Evolutionary conservation across 2,113 vertebrate genomes (phyloP), one percentile per base, ranked within the genome.

Genomic region (Protobothrops flavoviridis): DNA sequence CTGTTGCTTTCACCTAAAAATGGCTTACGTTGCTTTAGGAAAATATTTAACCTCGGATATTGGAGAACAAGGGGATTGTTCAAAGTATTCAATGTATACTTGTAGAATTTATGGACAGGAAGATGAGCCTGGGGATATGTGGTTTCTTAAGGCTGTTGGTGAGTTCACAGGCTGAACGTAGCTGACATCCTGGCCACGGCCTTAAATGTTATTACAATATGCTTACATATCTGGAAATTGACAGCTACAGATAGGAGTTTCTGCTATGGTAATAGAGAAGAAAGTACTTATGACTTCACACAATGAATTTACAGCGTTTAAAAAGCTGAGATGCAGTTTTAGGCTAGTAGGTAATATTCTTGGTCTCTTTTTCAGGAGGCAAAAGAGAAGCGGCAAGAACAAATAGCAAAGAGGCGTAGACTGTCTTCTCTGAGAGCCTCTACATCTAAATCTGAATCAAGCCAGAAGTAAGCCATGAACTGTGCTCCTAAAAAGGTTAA

Each of bases 361-460:
- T 59, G 91, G 1, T 21, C 2, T 2, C 1, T 3, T 91, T 45
- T 98, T 95, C 96, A 99, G 99, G 99, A 99, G 96, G 99, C 99
- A 94, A 99, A 99, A 96, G 99, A 99, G 96, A 99, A 99, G 95
- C 98, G 99, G 9, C 99, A 99, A 97, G 99, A 99, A 97, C 98
- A 99, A 97, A 99, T 99, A 7, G 99, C 99, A 1, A 99, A 99
- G 98, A 98, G 99, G 61, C 98, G 99, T 52, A 98, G 99, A 87
- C 99, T 99, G 95, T 99, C 99, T 90, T 99, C 99, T 57, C 97
- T 99, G 96, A 99, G 99, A 95, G 99, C 99, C 93, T 99, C 99
- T 93, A 98, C 98, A 95, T 99, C 99, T 90, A 99, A 99, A 93
- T 99, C 99, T 57, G 99, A 99, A 97, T 99, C 99, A 94, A 99